Conservation (phyloP, 2,113 vertebrate genomes). For the Onychorhynchus coronatus region DNA sequence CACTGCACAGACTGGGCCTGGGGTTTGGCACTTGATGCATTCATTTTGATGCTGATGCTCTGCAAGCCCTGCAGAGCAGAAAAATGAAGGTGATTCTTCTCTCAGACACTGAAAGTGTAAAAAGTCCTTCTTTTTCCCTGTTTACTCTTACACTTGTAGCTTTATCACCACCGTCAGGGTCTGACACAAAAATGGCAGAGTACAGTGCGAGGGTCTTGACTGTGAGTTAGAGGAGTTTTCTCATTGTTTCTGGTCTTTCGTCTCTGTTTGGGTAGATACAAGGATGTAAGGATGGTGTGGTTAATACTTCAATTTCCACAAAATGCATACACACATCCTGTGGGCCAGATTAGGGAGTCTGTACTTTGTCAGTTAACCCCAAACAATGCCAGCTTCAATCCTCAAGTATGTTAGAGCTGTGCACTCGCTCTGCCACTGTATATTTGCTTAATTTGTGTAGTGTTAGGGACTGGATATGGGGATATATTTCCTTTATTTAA, state of each 20-base stretch:
- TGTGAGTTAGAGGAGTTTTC: neutral
- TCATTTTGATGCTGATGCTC: neutral
- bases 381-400: neutral
- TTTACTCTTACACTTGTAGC: neutral
- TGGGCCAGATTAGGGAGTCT: neutral
- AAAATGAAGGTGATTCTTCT: neutral
- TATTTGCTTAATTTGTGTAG: neutral
- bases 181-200: neutral
- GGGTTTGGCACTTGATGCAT: neutral
- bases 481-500: neutral
- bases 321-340: neutral
- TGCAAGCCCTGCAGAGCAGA: neutral
- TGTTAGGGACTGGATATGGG: neutral
- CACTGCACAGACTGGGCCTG: neutral
- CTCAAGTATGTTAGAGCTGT: neutral
- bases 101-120: neutral
- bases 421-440: neutral
- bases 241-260: neutral
- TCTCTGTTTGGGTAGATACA: neutral
- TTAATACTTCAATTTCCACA: neutral
- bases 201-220: fast-evolving
- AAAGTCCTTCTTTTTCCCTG: neutral
- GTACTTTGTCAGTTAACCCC: neutral
- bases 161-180: neutral
- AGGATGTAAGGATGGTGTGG: neutral